Conservation (phyloP, 2,797 vertebrate species). For the Hypotaenidia okinawae region DNA sequence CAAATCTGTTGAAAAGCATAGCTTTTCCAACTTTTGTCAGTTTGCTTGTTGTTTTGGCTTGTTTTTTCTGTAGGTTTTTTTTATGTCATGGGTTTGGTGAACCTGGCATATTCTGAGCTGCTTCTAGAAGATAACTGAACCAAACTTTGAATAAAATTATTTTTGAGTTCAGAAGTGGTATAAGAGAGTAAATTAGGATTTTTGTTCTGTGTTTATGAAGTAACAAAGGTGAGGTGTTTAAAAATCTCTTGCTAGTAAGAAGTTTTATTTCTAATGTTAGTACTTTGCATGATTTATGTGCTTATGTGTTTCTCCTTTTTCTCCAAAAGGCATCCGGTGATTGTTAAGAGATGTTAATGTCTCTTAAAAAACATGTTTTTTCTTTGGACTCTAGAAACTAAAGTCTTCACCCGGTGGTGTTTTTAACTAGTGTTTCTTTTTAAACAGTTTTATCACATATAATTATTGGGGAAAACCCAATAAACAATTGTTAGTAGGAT, state of each 20-base stretch:
- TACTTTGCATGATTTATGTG: not conserved
- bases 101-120: not conserved
- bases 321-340: not conserved
- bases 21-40: not conserved
- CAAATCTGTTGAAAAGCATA: not conserved
- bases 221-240: not conserved
- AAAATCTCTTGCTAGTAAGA: not conserved
- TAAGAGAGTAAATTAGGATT: not conserved
- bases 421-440: not conserved
- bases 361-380: not conserved
- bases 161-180: not conserved
- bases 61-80: not conserved
- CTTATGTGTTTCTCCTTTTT: accelerated
- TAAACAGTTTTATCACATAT: not conserved
- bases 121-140: not conserved
- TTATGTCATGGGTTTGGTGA: not conserved
- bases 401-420: not conserved
- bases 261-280: not conserved
- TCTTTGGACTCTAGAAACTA: not conserved
- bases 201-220: not conserved
- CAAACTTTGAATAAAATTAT: not conserved
- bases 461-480: not conserved
- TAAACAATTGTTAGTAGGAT: not conserved
- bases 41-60: no score
- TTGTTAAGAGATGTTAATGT: not conserved